Conservation (phyloP, 2,888 invertebrate genomes). For the Furcula furcula region DNA sequence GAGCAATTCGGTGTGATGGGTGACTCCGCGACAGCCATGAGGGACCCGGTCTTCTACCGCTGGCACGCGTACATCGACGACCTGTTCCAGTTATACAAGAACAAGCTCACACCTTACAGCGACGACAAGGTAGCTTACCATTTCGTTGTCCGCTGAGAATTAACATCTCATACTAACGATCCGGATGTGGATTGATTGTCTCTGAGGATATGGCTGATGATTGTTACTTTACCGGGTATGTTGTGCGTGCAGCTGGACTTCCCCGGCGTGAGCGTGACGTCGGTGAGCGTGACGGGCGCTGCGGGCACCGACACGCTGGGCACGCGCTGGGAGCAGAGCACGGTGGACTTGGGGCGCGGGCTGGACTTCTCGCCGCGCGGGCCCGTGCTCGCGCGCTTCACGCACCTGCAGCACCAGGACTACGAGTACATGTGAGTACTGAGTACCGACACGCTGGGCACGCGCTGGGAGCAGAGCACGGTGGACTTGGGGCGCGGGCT, state of each 20-base stretch:
- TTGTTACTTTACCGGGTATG: not conserved
- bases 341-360: slow-evolving; percentile 89
- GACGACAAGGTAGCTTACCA: slow-evolving; percentile 80
- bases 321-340: slow-evolving; percentile 91
- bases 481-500: slow-evolving; percentile 90
- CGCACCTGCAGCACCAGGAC: slow-evolving; percentile 86
- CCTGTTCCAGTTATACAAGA: slow-evolving; percentile 88
- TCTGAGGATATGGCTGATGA: not conserved
- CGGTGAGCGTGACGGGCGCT: slow-evolving; percentile 74
- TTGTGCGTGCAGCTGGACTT: slow-evolving; percentile 79
- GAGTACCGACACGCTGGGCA: slow-evolving; percentile 82
- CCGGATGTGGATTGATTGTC: not conserved
- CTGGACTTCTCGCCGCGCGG: slow-evolving; percentile 92
- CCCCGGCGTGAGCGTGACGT: slow-evolving; percentile 81
- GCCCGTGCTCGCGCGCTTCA: slow-evolving; percentile 85
- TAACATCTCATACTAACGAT: not conserved
- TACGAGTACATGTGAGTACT: slow-evolving; percentile 81
- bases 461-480: slow-evolving; percentile 91
- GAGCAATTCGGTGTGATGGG: slow-evolving; percentile 92
- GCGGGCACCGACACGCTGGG: slow-evolving; percentile 81
- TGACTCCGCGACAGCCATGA: slow-evolving; percentile 91
- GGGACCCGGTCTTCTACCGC: slow-evolving; percentile 93
- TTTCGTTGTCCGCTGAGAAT: too few species aligned
- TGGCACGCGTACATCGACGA: slow-evolving; percentile 92
- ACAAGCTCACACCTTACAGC: slow-evolving; percentile 85